These are phyloP conservation scores for Gortyna flavago DNA, from an alignment of 2,888 invertebrate genomes.

Conservation along the genomic window DNA sequence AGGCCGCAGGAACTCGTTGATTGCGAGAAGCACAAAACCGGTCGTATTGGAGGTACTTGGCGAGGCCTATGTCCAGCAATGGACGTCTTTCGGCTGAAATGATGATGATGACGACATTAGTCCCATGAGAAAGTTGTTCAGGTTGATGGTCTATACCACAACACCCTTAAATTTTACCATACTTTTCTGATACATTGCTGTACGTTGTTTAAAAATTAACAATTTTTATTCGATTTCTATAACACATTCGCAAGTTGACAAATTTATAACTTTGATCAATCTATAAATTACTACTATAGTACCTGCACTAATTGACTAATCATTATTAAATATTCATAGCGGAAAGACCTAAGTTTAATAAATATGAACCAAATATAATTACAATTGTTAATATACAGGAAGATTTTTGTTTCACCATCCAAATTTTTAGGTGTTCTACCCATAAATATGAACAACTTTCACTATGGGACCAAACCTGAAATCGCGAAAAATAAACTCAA, in stretches of 20 bases:
- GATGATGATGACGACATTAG: neutral
- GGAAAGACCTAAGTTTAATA: neutral
- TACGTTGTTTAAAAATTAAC: neutral
- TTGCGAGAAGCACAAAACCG: too few species aligned
- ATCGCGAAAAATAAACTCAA: too few species aligned
- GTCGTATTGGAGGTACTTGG: too few species aligned
- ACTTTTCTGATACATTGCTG: neutral
- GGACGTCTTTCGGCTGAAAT: too few species aligned
- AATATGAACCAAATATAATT: neutral
- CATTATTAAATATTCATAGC: neutral
- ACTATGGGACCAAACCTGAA: too few species aligned
- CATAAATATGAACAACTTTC: too few species aligned
- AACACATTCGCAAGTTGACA: neutral
- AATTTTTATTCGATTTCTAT: neutral
- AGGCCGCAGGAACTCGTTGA: too few species aligned
- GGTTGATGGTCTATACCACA: neutral
- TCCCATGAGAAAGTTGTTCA: neutral
- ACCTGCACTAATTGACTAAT: neutral
- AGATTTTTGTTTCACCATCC: too few species aligned
- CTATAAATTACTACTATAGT: neutral
- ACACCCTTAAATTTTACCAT: neutral
- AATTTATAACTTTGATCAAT: neutral
- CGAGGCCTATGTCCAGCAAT: too few species aligned
- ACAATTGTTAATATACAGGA: too few species aligned
- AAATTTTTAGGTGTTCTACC: too few species aligned